Conservation (phyloP, 2,888 invertebrate species). For the Epinotia demarniana region DNA sequence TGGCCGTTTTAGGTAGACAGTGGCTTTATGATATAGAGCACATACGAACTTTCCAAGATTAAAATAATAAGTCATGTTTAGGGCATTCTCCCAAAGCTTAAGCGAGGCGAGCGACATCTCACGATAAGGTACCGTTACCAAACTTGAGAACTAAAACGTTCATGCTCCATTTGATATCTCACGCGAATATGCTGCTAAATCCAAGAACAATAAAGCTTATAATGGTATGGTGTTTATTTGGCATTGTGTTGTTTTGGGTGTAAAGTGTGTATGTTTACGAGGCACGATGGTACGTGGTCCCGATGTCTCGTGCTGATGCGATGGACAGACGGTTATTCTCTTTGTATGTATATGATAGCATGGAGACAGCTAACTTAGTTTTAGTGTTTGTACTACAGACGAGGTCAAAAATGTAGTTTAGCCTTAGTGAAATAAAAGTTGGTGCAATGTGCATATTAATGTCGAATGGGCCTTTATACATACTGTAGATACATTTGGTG, state of each 20-base stretch:
- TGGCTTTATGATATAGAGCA: not conserved
- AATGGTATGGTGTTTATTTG: not conserved
- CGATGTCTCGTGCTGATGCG: slow-evolving; percentile 68
- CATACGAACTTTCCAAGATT: not conserved
- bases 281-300: slow-evolving; percentile 62
- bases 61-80: slow-evolving; percentile 10
- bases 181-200: not conserved
- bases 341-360: slow-evolving; percentile 19
- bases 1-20: not conserved
- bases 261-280: slow-evolving; percentile 29
- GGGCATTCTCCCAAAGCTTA: slow-evolving; percentile 31
- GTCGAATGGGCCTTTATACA: too few species aligned
- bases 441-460: too few species aligned
- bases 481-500: too few species aligned
- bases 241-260: not conserved
- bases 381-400: not conserved
- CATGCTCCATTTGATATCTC: not conserved
- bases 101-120: slow-evolving; percentile 44
- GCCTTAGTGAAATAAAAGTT: too few species aligned
- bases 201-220: not conserved
- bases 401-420: not conserved
- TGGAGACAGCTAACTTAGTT: slow-evolving; percentile 2
- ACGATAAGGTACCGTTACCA: slow-evolving; percentile 39
- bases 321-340: slow-evolving; percentile 10
- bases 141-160: not conserved